Percentiles rank a stretch among this genome's conserved stretches.
Evolutionary conservation across 2,888 invertebrate genomes (phyloP).

Genomic region (Folsomia candida): DNA sequence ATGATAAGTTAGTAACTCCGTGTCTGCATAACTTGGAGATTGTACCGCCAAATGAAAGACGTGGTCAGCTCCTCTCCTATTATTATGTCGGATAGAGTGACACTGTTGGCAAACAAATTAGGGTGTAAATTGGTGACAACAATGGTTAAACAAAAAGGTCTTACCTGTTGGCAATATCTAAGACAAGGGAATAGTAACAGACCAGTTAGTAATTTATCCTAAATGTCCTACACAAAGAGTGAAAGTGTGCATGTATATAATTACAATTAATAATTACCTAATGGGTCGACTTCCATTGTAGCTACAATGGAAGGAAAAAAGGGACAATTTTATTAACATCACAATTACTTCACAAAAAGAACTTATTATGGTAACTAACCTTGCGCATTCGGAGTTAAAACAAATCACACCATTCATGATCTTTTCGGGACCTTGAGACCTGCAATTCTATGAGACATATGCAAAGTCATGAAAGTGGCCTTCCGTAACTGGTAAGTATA

Average conservation of each 20-base stretch:
- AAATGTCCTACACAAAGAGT: too few relatives aligned
- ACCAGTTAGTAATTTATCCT: too few relatives aligned
- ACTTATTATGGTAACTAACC: too few relatives aligned
- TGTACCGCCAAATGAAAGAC: conserved; percentile 83
- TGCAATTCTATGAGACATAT: conserved; percentile 71
- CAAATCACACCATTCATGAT: conserved; percentile 35
- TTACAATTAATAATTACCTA: conserved; percentile 55
- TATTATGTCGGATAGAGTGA: conserved; percentile 83
- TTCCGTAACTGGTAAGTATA: not conserved
- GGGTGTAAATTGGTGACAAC: too few relatives aligned
- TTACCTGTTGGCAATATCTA: too few relatives aligned
- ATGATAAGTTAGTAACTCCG: conserved; percentile 87
- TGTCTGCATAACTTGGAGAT: conserved; percentile 83
- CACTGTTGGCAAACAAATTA: too few relatives aligned
- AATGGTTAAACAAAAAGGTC: too few relatives aligned
- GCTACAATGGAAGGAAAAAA: too few relatives aligned
- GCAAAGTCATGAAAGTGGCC: not conserved
- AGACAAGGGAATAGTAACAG: too few relatives aligned
- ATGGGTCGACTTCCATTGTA: conserved; percentile 96
- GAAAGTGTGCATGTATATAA: too few relatives aligned
- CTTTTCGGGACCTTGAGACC: conserved; percentile 59
- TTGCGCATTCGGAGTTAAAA: conserved; percentile 75
- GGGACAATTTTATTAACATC: too few relatives aligned
- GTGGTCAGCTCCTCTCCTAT: conserved; percentile 81
- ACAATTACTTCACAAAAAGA: too few relatives aligned